Percentiles rank a stretch among this genome's conserved stretches.
Conservation (phyloP, 2,888 invertebrate species). For the Scelioninae gen. 1 region DNA sequence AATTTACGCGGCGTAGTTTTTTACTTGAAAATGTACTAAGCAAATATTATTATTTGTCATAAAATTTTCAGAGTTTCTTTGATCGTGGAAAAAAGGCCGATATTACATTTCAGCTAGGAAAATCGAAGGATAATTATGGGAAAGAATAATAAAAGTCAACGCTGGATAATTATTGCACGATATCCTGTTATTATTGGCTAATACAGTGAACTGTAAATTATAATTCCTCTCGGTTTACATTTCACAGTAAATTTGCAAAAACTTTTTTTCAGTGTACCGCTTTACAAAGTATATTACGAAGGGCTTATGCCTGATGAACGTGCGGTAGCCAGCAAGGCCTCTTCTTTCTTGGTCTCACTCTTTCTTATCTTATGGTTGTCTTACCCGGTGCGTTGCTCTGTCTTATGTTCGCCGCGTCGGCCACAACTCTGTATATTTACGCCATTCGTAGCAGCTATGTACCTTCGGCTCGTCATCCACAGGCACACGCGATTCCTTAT, state of each 20-base stretch:
- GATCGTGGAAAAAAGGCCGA: no score
- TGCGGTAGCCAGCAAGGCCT: slow-evolving; percentile 66
- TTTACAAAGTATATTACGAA: slow-evolving; percentile 50
- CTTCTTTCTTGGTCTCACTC: slow-evolving; percentile 14
- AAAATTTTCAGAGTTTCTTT: not conserved
- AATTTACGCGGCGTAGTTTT: no score
- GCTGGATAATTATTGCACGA: not conserved
- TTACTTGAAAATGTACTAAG: no score
- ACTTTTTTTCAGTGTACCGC: slow-evolving; percentile 22
- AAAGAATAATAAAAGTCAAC: not conserved
- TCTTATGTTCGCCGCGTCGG: slow-evolving; percentile 18
- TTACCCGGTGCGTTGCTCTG: not conserved
- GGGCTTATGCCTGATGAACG: slow-evolving; percentile 43
- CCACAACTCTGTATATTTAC: slow-evolving; percentile 64
- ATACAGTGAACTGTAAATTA: not conserved
- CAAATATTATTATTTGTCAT: not conserved
- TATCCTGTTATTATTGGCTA: slow-evolving; percentile 19
- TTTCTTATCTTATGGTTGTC: not conserved
- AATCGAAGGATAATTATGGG: not conserved
- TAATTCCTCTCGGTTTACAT: slow-evolving; percentile 8
- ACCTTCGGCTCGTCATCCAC: slow-evolving; percentile 67
- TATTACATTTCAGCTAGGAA: not conserved
- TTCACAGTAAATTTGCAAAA: slow-evolving; percentile 31
- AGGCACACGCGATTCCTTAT: slow-evolving; percentile 69
- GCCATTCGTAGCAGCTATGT: slow-evolving; percentile 68